Base-by-base conservation (phyloP, 2,797 vertebrate genomes). In the Loriculus beryllinus region DNA sequence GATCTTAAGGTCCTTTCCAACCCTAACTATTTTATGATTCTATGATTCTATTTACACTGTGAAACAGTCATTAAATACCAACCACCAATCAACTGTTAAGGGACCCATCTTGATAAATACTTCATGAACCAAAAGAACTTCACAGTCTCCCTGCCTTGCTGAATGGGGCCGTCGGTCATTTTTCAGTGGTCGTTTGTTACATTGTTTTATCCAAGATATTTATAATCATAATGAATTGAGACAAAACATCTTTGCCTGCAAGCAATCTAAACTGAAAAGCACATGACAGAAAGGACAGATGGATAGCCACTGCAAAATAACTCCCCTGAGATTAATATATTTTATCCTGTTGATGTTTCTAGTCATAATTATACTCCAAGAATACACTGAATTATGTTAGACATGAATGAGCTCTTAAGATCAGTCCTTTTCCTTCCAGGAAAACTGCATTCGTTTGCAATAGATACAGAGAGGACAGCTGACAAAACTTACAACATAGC, bases 161-260 rank as follows among this genome's bases (percentile, higher is more conserved):
- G 80, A 76, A 90, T 39, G 10, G 3, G 57, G 60, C 18, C 42
- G 95, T 91, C 56, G 82, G 74, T 96, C 89, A 92, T 88, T 94
- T 96, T 89, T 91, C 96, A 91, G 72, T 45, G 69, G 82, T 65
- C 26, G 2, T 86, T 93, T 89, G 72, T 93, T 94, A 86, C 23
- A 48, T 4, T 76, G 43, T 78, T 95, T 94, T 71, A 95, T 80
- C n/a, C 70, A 63, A 65, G 49, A 49, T 90, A 94, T 94, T 92
- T 93, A 87, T 81, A 96, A 95, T 88, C 48, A 82, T 88, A 95
- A 95, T 88, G 35, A 91, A 88, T 84, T 90, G 79, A 93, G 81
- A 93, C 64, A 94, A 96, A 95, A 39, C 69, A 82, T 74, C 71
- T 76, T 86, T 86, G 52, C 87, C 71, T 64, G 52, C 69, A 43